Conservation (phyloP, 2,797 vertebrate species). For the Manis crassicaudata region DNA sequence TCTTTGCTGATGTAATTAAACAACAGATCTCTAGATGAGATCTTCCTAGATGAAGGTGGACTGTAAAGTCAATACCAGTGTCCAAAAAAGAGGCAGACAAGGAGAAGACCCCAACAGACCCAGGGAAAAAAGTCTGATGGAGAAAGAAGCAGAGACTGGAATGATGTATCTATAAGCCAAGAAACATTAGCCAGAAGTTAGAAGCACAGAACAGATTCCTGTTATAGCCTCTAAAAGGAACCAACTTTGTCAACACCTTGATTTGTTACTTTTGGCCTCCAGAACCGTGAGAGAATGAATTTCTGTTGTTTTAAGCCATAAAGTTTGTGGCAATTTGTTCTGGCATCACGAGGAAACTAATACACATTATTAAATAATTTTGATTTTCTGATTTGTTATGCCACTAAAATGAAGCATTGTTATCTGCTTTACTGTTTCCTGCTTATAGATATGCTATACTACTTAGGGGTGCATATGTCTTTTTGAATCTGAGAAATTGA, state of each 20-base stretch:
- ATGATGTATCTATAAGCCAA: not conserved
- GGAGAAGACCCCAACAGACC: not conserved
- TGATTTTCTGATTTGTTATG: not conserved
- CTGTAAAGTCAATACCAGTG: not conserved
- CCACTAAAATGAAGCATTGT: not conserved
- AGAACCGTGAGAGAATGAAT: constrained; percentile 19
- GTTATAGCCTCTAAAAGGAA: not conserved
- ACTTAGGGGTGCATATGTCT: not conserved
- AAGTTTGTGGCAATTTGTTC: constrained; percentile 25
- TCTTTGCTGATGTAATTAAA: not conserved
- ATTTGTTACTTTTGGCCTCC: not conserved
- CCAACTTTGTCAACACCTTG: not conserved
- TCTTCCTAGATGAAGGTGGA: not conserved
- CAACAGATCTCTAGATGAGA: not conserved
- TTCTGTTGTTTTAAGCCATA: not conserved
- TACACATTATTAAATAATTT: constrained; percentile 18
- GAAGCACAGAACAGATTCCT: not conserved
- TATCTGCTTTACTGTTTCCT: not conserved
- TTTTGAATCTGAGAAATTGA: too few species aligned
- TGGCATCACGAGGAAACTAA: not conserved
- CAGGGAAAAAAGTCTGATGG: not conserved
- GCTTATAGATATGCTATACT: not conserved
- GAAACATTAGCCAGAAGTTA: not conserved
- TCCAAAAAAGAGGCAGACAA: not conserved
- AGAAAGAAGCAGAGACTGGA: not conserved